Evolutionary conservation across 2,888 invertebrate genomes (phyloP).

Genomic region (Cosmorhoe ocellata): DNA sequence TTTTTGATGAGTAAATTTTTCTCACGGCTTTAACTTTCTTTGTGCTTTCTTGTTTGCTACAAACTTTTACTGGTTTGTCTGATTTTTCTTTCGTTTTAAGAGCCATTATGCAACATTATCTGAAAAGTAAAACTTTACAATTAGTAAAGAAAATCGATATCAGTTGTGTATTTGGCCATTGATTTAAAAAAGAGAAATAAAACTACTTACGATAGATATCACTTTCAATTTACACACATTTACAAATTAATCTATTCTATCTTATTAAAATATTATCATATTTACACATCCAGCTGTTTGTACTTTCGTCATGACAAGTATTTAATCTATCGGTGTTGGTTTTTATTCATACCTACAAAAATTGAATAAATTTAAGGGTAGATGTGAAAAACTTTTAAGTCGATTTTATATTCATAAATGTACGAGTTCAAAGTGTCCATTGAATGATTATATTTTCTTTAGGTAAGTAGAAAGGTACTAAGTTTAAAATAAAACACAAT

Average conservation of each 20-base stretch:
- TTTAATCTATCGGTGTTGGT: not conserved
- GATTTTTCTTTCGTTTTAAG: slow-evolving; percentile 10
- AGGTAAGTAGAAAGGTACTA: too few relatives aligned
- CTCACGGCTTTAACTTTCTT: slow-evolving; percentile 1
- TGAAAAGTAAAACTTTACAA: slow-evolving; percentile 1
- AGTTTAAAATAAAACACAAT: too few relatives aligned
- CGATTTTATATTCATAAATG: not conserved
- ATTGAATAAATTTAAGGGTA: slow-evolving; percentile 5
- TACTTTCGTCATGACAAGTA: slow-evolving; percentile 25
- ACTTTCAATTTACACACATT: too few relatives aligned
- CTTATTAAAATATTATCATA: too few relatives aligned
- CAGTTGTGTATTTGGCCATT: too few relatives aligned
- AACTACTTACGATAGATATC: too few relatives aligned
- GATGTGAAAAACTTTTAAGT: not conserved
- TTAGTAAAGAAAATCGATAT: too few relatives aligned
- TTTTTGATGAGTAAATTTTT: slow-evolving; percentile 10
- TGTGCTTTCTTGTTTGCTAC: slow-evolving; percentile 9
- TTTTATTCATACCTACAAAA: too few relatives aligned
- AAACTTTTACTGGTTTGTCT: not conserved
- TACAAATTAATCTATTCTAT: too few relatives aligned
- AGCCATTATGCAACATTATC: slow-evolving; percentile 25
- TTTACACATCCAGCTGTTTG: slow-evolving; percentile 13
- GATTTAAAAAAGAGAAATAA: too few relatives aligned
- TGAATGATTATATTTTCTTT: too few relatives aligned
- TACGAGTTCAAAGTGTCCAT: too few relatives aligned